phyloP scores from a whole-genome alignment of 2,888 invertebrate genomes.

The Vanessa cardui region DNA sequence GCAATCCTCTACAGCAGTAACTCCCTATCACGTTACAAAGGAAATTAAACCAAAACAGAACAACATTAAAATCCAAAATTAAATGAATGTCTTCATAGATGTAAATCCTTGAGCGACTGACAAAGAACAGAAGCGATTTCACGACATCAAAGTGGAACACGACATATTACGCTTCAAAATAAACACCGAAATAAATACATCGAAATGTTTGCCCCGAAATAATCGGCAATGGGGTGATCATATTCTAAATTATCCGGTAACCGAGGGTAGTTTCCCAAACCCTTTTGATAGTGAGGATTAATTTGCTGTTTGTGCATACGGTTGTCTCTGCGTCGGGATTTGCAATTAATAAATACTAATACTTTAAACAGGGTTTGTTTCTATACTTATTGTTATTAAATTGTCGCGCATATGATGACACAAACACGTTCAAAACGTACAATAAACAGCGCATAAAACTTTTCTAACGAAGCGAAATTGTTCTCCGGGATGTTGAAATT shows the following conservation, averaged over 20 bases:
- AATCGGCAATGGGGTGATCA: slow-evolving; percentile 78
- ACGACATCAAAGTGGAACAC: slow-evolving; percentile 83
- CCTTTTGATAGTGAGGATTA: slow-evolving; percentile 76
- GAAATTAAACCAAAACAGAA: slow-evolving; percentile 72
- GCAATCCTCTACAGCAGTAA: slow-evolving; percentile 59
- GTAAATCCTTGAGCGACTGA: slow-evolving; percentile 77
- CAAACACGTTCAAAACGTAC: slow-evolving; percentile 28
- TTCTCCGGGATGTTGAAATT: slow-evolving; percentile 60
- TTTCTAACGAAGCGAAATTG: slow-evolving; percentile 77
- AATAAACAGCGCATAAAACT: slow-evolving; percentile 54
- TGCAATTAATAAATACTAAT: slow-evolving; percentile 62
- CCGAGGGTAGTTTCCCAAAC: slow-evolving; percentile 72
- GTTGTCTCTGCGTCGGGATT: slow-evolving; percentile 60
- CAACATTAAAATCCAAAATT: slow-evolving; percentile 74
- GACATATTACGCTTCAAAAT: slow-evolving; percentile 82
- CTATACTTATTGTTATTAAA: neutral
- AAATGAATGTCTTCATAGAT: slow-evolving; percentile 70
- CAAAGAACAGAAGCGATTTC: slow-evolving; percentile 82
- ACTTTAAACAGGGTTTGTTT: slow-evolving; percentile 9
- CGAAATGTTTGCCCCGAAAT: slow-evolving; percentile 80
- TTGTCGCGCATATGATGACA: neutral
- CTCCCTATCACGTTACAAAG: slow-evolving; percentile 69
- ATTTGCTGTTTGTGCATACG: slow-evolving; percentile 69
- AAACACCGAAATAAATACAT: slow-evolving; percentile 82
- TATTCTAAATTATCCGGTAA: slow-evolving; percentile 76